phyloP scores from a whole-genome alignment of 2,888 invertebrate genomes.

The Drosophila seclusa region DNA sequence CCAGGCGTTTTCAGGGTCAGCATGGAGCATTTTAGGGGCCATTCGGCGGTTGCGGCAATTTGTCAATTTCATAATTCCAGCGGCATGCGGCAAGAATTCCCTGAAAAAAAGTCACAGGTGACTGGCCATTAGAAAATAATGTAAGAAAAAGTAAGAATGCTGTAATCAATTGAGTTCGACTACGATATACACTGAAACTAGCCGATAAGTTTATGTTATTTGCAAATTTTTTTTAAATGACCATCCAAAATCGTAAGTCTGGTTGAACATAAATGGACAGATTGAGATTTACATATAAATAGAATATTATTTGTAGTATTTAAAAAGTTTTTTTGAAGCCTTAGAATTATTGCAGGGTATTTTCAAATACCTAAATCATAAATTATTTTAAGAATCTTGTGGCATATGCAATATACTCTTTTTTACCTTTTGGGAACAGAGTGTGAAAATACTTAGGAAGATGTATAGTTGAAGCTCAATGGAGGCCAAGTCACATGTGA shows the following conservation, averaged over 20 bases:
- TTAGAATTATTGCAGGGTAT: conserved; percentile 11
- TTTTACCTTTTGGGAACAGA: neutral
- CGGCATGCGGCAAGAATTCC: conserved; percentile 63
- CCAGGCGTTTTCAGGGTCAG: conserved; percentile 67
- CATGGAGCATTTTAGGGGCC: conserved; percentile 50
- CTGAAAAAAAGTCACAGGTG: conserved; percentile 35
- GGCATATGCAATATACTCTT: neutral
- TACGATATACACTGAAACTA: neutral
- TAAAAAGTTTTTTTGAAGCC: neutral
- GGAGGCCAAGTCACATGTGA: conserved; percentile 60
- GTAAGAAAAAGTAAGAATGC: neutral
- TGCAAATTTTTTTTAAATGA: neutral
- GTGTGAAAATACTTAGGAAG: conserved; percentile 42
- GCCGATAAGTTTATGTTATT: neutral
- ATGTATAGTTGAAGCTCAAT: conserved; percentile 37
- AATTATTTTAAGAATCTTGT: neutral
- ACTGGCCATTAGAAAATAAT: conserved; percentile 32
- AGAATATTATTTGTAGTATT: neutral
- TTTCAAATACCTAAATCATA: neutral
- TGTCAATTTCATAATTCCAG: conserved; percentile 82
- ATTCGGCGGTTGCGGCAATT: conserved; percentile 74
- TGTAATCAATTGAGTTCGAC: neutral
- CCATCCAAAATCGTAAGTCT: conserved; percentile 26
- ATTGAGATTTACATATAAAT: conserved; percentile 20
- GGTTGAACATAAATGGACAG: conserved; percentile 26